phyloP scores from a whole-genome alignment of 1,140 invertebrate species.

The Zeugodacus cucurbitae region DNA sequence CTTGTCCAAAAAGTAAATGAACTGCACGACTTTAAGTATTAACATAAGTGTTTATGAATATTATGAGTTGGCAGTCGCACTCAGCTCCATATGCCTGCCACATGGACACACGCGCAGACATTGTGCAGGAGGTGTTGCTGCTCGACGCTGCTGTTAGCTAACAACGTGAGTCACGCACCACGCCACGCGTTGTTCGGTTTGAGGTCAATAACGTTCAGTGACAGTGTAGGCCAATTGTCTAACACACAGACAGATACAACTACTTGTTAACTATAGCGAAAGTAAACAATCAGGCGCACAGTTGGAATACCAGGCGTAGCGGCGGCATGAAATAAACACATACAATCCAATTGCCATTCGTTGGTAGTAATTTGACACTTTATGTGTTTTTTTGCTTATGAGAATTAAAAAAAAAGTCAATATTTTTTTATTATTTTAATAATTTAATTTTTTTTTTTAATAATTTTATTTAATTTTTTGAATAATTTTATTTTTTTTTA shows the following conservation, averaged over 20 bases:
- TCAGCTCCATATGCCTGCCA: too few species aligned
- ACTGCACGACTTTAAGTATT: neutral
- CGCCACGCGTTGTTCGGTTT: neutral
- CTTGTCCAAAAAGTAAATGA: neutral
- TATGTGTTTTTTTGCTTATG: neutral
- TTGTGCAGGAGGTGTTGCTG: neutral
- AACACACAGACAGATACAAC: neutral
- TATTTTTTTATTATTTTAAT: too few species aligned
- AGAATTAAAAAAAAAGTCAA: too few species aligned
- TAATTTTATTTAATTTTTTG: too few species aligned
- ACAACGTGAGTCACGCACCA: conserved; percentile 6
- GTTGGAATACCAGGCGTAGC: neutral
- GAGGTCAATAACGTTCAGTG: conserved; percentile 35
- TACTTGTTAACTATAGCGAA: neutral
- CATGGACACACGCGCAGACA: neutral
- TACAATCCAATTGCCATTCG: too few species aligned
- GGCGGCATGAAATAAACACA: neutral
- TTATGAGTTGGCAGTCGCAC: neutral
- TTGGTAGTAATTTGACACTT: neutral
- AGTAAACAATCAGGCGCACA: neutral
- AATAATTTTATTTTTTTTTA: too few species aligned
- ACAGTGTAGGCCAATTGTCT: neutral
- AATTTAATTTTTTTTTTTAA: too few species aligned
- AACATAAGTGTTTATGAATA: neutral
- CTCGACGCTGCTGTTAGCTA: neutral